Percentiles rank a stretch among this genome's conserved stretches.
Conservation (phyloP, 2,113 vertebrate species). For the Eretmochelys imbricata region DNA sequence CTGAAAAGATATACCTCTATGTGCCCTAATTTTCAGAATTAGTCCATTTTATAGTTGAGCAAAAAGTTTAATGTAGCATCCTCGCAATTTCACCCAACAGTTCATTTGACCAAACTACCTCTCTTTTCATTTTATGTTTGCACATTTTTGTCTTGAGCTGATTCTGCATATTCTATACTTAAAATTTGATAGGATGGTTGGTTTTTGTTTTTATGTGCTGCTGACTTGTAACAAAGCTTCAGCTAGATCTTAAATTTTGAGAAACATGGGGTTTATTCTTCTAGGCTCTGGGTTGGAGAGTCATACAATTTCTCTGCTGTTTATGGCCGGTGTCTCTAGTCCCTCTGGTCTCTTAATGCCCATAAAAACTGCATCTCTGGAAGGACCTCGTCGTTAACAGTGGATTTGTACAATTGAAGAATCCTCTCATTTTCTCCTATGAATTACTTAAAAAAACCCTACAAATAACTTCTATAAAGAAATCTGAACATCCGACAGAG, state of each 20-base stretch:
- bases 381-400: not conserved
- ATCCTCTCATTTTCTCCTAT: constrained; percentile 32
- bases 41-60: not conserved
- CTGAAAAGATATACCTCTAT: not conserved
- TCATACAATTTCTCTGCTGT: not conserved
- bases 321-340: not conserved
- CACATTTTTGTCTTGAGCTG: not conserved
- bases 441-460: constrained; percentile 52
- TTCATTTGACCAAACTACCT: not conserved
- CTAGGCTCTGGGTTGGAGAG: not conserved
- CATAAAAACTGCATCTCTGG: constrained; percentile 25
- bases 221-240: not conserved
- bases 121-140: not conserved
- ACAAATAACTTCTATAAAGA: constrained; percentile 21
- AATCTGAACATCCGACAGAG: not conserved
- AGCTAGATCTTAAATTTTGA: not conserved
- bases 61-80: not conserved
- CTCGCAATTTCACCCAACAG: not conserved
- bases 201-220: not conserved
- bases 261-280: not conserved
- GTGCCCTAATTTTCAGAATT: not conserved
- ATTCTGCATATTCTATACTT: not conserved
- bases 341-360: not conserved
- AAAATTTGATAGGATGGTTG: not conserved
- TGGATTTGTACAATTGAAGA: constrained; percentile 53